Conservation (phyloP, 1,140 invertebrate genomes). For the Helicoverpa zea region DNA sequence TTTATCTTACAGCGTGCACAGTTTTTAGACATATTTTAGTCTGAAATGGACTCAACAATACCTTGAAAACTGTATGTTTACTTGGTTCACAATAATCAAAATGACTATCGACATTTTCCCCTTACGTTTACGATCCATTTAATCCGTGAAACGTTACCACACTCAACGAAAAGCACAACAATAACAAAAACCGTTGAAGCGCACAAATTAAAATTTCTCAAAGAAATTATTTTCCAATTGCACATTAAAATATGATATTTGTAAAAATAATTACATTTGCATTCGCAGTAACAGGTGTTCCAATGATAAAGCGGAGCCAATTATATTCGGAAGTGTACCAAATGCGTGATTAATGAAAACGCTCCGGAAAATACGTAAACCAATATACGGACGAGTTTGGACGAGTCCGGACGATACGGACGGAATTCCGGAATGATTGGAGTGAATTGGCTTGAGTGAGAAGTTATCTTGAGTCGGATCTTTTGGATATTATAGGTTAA, state of each 20-base stretch:
- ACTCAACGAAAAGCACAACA: too few species aligned
- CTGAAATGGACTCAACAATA: too few species aligned
- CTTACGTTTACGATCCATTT: too few species aligned
- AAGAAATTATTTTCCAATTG: conserved; percentile 1
- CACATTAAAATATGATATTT: background rate
- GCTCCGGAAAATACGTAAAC: conserved; percentile 17
- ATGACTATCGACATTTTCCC: too few species aligned
- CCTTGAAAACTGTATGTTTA: too few species aligned
- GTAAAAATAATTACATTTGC: conserved; percentile 29
- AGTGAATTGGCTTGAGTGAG: conserved; percentile 15
- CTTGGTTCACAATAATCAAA: too few species aligned
- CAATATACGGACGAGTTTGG: background rate
- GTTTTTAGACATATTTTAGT: too few species aligned
- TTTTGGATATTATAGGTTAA: background rate
- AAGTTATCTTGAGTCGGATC: background rate
- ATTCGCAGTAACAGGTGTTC: conserved; percentile 38
- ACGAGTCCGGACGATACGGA: background rate
- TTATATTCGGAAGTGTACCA: conserved; percentile 26
- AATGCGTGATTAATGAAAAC: conserved; percentile 42
- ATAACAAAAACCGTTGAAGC: too few species aligned
- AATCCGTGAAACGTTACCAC: too few species aligned
- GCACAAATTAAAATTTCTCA: background rate
- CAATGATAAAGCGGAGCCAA: conserved; percentile 29
- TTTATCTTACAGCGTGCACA: too few species aligned
- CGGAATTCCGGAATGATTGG: conserved; percentile 21